Evolutionary conservation across 2,113 vertebrate species (phyloP), one percentile per base, ranked within the genome.

Genomic region (Periophthalmus modestus): DNA sequence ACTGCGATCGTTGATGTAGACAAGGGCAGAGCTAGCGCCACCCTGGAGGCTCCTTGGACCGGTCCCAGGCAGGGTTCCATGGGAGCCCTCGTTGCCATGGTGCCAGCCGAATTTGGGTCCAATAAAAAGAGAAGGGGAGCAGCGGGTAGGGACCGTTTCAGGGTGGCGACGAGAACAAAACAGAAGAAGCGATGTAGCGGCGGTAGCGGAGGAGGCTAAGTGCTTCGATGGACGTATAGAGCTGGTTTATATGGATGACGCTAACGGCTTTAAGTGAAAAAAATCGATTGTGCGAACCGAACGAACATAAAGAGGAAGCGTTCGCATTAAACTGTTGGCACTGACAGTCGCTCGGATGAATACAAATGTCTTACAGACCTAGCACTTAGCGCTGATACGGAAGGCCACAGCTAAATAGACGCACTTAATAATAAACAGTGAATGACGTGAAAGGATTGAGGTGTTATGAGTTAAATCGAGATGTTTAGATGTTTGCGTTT

Each of bases 71-170:
- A 88, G 90, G 89, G 90, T 92, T 93, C 91, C 90, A 87, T 86
- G 85, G 86, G 91, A 92, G 88, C 81, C 87, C 65, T 75, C 78
- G 93, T 94, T 94, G 90, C 92, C 92, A 94, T 94, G 92, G 91
- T 83, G 83, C 90, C 92, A 92, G 91, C 86, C 89, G 80, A 92
- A 93, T 92, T 90, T 85, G 87, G 87, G 89, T 88, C 91, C 93
- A 93, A 93, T 92, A 88, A 87, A 88, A 85, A 76, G 68, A 89
- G 82, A 81, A 86, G 85, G 87, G 23, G 23, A 59, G 24, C 77
- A 77, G 88, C 57, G 79, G 82, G 81, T 68, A 84, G 88, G 85
- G 82, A 82, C 78, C 77, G 36, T 69, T 71, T 71, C 39, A 13
- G 77, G 74, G 73, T 74, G 73, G 77, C 72, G 69, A 72, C 69